Percentiles rank a stretch among this genome's conserved stretches.
Evolutionary conservation across 1,140 invertebrate species (phyloP).

Genomic region (Drosophila trapezifrons): DNA sequence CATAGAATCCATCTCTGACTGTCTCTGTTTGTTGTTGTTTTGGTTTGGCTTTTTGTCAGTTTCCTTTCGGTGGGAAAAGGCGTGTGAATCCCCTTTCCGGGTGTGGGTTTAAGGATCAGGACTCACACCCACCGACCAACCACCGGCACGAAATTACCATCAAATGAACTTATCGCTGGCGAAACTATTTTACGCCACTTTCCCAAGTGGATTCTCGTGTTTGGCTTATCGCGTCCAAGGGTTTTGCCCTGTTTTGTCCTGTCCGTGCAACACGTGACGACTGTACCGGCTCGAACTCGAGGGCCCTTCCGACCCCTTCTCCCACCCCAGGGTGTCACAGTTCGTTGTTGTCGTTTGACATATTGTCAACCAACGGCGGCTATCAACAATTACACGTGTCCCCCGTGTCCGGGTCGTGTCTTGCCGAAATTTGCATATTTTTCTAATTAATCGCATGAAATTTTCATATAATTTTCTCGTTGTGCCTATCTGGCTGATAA

Average conservation of each 20-base stretch:
- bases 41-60: slow-evolving; percentile 73
- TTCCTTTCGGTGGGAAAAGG: slow-evolving; percentile 42
- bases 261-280: slow-evolving; percentile 72
- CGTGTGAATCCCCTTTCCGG: slow-evolving; percentile 65
- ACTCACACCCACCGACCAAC: slow-evolving; percentile 53
- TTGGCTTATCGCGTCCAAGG: slow-evolving; percentile 64
- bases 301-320: background rate
- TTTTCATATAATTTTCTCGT: slow-evolving; percentile 61
- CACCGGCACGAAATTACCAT: slow-evolving; percentile 70
- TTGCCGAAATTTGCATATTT: slow-evolving; percentile 77
- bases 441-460: slow-evolving; percentile 78
- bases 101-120: slow-evolving; percentile 29
- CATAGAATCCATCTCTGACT: slow-evolving; percentile 29
- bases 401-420: slow-evolving; percentile 53
- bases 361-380: slow-evolving; percentile 71
- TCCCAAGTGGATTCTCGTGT: slow-evolving; percentile 80
- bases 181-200: slow-evolving; percentile 79
- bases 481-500: slow-evolving; percentile 60
- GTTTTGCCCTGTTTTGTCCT: slow-evolving; percentile 26
- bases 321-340: slow-evolving; percentile 8
- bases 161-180: slow-evolving; percentile 80
- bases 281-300: slow-evolving; percentile 52
- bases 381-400: slow-evolving; percentile 81
- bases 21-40: slow-evolving; percentile 64
- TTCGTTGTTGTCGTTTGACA: slow-evolving; percentile 66